These are phyloP conservation scores for Jacana jacana DNA, from an alignment of 2,113 vertebrate genomes.

Conservation along the genomic window DNA sequence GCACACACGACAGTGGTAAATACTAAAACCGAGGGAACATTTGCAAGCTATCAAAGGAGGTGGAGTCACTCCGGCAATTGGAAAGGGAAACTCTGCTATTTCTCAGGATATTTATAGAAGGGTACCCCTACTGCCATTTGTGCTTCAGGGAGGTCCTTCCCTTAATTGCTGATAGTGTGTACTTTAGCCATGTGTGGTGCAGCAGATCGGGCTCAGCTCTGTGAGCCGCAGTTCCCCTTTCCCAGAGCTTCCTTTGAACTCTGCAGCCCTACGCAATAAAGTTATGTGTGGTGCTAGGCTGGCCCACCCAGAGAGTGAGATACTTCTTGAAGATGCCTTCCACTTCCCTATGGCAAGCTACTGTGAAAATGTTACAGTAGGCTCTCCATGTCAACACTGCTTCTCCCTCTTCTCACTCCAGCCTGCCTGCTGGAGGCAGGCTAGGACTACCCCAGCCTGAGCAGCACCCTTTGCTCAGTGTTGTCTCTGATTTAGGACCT, in stretches of 20 bases:
- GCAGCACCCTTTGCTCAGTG: neutral
- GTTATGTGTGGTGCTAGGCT: constrained; percentile 15
- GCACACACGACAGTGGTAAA: neutral
- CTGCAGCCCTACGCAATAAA: constrained; percentile 52
- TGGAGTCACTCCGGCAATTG: constrained; percentile 60
- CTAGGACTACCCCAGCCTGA: neutral
- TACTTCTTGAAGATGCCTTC: constrained; percentile 45
- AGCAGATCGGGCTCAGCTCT: constrained; percentile 42
- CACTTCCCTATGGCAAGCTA: constrained; percentile 33
- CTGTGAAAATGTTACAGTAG: neutral
- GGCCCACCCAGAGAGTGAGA: constrained; percentile 73
- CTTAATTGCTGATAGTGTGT: constrained; percentile 75
- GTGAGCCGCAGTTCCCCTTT: constrained; percentile 42
- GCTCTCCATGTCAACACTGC: neutral
- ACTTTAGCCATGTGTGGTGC: constrained; percentile 76
- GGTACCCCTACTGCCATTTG: constrained; percentile 70
- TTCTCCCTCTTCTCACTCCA: neutral
- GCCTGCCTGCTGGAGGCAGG: neutral
- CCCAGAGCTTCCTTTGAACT: constrained; percentile 72
- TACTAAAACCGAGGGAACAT: constrained; percentile 52
- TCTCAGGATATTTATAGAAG: constrained; percentile 77
- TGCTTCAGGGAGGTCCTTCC: constrained; percentile 74
- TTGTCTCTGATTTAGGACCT: neutral
- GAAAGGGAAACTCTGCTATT: constrained; percentile 61
- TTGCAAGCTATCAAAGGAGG: constrained; percentile 72